These are phyloP conservation scores for Passer domesticus DNA, from an alignment of 2,113 vertebrate genomes.

Conservation along the genomic window DNA sequence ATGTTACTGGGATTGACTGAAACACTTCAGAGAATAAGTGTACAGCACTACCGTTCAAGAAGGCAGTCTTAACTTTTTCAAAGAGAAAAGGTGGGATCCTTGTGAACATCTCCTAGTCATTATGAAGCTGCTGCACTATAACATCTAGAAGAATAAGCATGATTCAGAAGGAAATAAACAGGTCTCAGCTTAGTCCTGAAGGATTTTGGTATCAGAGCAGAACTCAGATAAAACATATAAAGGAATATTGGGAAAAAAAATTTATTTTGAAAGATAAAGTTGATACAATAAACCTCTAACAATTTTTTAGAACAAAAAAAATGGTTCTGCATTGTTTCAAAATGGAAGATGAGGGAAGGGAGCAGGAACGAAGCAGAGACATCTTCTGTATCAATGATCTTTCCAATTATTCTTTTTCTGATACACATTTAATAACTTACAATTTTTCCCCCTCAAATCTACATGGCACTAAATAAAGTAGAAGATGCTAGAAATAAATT, in stretches of 20 bases:
- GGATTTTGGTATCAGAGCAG: not conserved
- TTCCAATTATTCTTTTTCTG: not conserved
- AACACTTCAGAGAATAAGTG: not conserved
- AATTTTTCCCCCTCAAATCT: not conserved
- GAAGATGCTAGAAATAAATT: not conserved
- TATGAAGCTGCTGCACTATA: not conserved
- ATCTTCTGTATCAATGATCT: not conserved
- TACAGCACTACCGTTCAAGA: not conserved
- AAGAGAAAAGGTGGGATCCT: not conserved
- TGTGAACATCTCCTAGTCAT: not conserved
- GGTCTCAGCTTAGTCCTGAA: not conserved
- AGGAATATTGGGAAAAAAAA: not conserved
- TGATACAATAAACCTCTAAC: not conserved
- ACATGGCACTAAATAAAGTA: not conserved
- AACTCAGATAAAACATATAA: not conserved
- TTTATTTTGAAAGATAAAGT: not conserved
- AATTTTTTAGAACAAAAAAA: not conserved
- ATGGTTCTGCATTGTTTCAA: not conserved
- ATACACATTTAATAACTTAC: not conserved
- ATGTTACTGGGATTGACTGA: not conserved
- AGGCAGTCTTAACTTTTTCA: not conserved
- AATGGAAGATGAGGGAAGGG: not conserved
- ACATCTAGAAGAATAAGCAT: not conserved
- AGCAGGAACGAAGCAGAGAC: too few relatives aligned
- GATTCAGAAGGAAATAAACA: constrained; percentile 9